These are phyloP conservation scores for Cardiocondyla obscurior DNA, from an alignment of 1,140 invertebrate genomes.

Conservation along the genomic window DNA sequence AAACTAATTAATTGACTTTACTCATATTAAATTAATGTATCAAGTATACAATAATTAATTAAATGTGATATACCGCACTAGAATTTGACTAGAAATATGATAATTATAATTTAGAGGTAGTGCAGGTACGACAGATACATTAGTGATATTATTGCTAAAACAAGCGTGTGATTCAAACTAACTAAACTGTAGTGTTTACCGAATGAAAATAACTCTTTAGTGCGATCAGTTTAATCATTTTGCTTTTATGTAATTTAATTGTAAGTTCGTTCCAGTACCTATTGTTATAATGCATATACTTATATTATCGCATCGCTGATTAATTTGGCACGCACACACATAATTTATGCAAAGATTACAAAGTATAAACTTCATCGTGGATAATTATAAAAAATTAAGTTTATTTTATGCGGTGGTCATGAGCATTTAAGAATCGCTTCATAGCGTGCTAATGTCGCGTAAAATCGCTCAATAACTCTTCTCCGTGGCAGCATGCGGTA, in stretches of 20 bases:
- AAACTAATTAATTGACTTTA: background rate
- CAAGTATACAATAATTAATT: slow-evolving; percentile 2
- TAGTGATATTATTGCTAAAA: slow-evolving; percentile 1
- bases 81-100: background rate
- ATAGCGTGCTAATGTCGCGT: background rate
- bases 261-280: background rate
- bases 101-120: background rate
- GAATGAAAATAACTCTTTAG: slow-evolving; percentile 14
- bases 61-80: background rate
- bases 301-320: background rate
- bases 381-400: slow-evolving; percentile 1
- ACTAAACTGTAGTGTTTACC: background rate
- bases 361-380: background rate
- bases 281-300: slow-evolving; percentile 13
- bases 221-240: background rate
- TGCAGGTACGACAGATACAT: background rate
- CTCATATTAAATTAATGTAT: background rate
- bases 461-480: slow-evolving; percentile 10
- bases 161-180: background rate
- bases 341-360: background rate
- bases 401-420: background rate
- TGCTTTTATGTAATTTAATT: slow-evolving; percentile 33
- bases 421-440: background rate
- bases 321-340: too few relatives aligned
- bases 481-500: background rate